Base-by-base conservation (phyloP, 2,888 invertebrate genomes). In the Xestobium rufovillosum region DNA sequence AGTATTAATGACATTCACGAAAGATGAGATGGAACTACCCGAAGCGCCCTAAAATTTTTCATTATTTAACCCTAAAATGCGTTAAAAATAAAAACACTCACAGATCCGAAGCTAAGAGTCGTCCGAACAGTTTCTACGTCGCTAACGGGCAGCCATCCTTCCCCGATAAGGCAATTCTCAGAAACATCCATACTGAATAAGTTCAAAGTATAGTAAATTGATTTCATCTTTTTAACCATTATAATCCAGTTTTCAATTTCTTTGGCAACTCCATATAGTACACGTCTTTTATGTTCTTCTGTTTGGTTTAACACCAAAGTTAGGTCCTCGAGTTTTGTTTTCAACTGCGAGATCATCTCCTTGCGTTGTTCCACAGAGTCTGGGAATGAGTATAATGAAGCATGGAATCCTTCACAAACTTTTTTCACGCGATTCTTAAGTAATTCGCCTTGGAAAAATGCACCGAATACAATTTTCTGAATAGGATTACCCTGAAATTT, bases 331-430 rank as follows among this genome's bases (percentile, higher is more conserved):
- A 94, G 78, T 34, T 92, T 72, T 0, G 90, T 89, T 66, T 86
- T 77, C 2, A 94, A 90, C 2, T 89, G 90, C 55, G 85, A 83
- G 31, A 88, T 78, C 88, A 91, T 90, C 58, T 92, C 90, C 49
- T 83, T 71, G 15, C 92, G 70, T 57, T 92, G 90, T 6, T 74
- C 70, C 50, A 81, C 80, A 28, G 83, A 83, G 41, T 87, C 89
- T 2, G 92, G 91, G 61, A 91, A 92, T 0, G 90, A 89, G 68
- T 94, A 92, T 42, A 91, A 68, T 2, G 88, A 88, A 3, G 91
- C 91, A 52, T 89, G 83, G 69, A 90, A 92, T 2, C 91, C 91
- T 50, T 86, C 81, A 70, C 91, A 91, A 28, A 92, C 89, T 65
- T 92, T 92, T 71, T 86, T 88, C 42, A 91, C 87, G 45, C 88